Evolutionary conservation across 2,888 invertebrate genomes (phyloP), one percentile per base, ranked within the genome.

Genomic region (Erebia aethiops): DNA sequence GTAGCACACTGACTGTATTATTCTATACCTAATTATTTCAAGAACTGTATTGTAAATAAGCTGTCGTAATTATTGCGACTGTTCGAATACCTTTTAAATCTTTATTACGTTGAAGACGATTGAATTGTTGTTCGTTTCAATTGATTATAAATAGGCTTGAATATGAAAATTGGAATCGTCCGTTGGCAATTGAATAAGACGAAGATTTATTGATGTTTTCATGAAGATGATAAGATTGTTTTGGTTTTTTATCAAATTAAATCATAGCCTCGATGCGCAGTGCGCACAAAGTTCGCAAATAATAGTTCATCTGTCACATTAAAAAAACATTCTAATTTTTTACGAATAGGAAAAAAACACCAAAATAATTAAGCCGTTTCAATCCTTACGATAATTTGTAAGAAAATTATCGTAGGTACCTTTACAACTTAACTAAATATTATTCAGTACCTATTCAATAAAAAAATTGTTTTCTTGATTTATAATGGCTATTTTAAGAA

Each of bases 31-130:
- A 16, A 54, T 16, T 54, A 11, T 41, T 54, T 35, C 8, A 16
- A 64, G 41, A 54, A 54, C 16, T 35, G 13, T 2, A 64, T 64
- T 35, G 52, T 58, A 58, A 41, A 58, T 41, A 58, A 58, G 35
- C 58, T 58, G 14, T 58, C 21, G 57, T 58, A 35, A 64, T 52
- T 52, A 64, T 64, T 64, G 35, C 64, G 52, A n/a, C 52, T 61
- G n/a, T 52, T 64, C 41, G 64, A 52, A 41, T 52, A 41, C 9
- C 64, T 16, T 21, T 41, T 51, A 46, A 35, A 43, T 61, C 21
- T 52, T 64, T 16, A 4, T 41, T 52, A 64, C 64, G 35, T n/a
- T 63, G 5, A 52, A 64, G 13, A n/a, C 7, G 26, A 64, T 41
- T 64, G 54, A n/a, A n/a, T 64, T 64, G 54, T 54, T 54, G 41